Evolutionary conservation across 1,140 invertebrate species (phyloP).

Genomic region (Thalassaphorura encarpata): DNA sequence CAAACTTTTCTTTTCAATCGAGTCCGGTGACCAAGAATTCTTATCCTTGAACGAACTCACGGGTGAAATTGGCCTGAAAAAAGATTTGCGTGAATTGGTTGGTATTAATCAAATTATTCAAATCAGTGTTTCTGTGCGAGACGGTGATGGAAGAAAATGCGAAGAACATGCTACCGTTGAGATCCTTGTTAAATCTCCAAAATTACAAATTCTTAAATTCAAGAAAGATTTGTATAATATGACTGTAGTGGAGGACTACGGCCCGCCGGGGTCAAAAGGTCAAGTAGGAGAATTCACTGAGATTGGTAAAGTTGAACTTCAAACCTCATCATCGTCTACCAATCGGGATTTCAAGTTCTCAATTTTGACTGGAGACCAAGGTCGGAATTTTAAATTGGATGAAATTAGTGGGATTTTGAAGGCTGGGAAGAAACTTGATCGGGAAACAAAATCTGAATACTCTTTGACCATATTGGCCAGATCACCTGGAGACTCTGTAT

Average conservation of each 20-base stretch:
- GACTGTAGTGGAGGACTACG: no score
- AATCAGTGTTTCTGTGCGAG: conserved; percentile 64
- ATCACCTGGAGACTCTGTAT: conserved; percentile 44
- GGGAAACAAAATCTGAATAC: conserved; percentile 68
- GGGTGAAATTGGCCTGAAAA: conserved; percentile 58
- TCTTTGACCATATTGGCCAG: conserved; percentile 63
- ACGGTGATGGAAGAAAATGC: conserved; percentile 57
- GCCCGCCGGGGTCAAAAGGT: no score
- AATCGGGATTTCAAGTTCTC: conserved; percentile 61
- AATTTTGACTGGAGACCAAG: conserved; percentile 71
- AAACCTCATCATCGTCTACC: no score
- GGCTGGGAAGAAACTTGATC: conserved; percentile 67
- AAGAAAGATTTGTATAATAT: no score
- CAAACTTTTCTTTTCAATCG: conserved; percentile 60
- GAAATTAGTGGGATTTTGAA: conserved; percentile 64
- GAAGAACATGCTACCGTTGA: no score
- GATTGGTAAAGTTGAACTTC: conserved; percentile 63
- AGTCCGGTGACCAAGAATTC: conserved; percentile 61
- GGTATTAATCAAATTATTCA: conserved; percentile 54
- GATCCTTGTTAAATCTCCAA: no score
- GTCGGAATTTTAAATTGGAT: conserved; percentile 68
- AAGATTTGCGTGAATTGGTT: conserved; percentile 44
- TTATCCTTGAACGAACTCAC: conserved; percentile 66
- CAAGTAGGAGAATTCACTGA: no score
- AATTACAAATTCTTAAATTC: no score